Base-by-base conservation (phyloP, 2,888 invertebrate species). In the Drosophila kambysellisi region DNA sequence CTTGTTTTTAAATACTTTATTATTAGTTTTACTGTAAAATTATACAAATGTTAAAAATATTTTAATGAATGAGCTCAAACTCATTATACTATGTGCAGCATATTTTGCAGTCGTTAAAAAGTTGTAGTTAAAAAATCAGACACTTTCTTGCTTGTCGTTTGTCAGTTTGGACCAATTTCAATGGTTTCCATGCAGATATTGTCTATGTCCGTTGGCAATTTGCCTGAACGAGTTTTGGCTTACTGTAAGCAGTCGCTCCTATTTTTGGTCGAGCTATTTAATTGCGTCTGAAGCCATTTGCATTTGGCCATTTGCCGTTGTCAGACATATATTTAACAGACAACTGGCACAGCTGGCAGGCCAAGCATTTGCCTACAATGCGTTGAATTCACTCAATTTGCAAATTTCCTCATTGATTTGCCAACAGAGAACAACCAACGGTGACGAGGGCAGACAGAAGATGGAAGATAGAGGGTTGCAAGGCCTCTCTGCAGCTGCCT, bases 331-430 rank as follows among this genome's bases (percentile, higher is more conserved):
- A 52, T 60, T 52, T 65, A 52, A 63, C 69, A 69, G 53, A 46
- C 60, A 65, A 46, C 64, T 17, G 57, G 48, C 58, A 39, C 62
- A 50, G 57, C 68, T 75, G 76, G 57, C 62, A 51, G 67, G 50
- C 35, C 54, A 61, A 57, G 50, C 64, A 63, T 53, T 82, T 68
- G 76, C 67, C 80, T 71, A 79, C 83, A 70, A 73, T 66, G 80
- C 73, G 74, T 69, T 73, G 74, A 82, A 82, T 85, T 74, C 63
- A 82, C 73, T 70, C 78, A 85, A 90, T 88, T 89, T 82, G 76
- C 81, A 88, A 81, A 79, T 79, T 88, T 89, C 77, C 86, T 77
- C 81, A 89, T 89, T 82, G 85, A 82, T 85, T 85, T 82, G 90
- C 86, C 88, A 86, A 81, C 61, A 76, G 85, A 64, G 65, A 70